Conservation (phyloP, 1,140 invertebrate genomes). For the Agrilus planipennis region DNA sequence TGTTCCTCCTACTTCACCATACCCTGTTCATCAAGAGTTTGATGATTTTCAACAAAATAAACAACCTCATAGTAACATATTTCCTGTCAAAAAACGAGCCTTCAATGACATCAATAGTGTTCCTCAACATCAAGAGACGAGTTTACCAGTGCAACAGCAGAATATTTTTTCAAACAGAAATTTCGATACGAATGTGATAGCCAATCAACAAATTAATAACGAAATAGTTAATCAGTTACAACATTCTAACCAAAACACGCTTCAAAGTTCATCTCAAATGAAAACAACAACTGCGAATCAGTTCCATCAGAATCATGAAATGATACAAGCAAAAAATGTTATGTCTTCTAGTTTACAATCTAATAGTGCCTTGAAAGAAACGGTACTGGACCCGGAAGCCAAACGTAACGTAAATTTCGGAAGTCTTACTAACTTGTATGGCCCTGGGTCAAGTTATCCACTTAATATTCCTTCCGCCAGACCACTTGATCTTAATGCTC, state of each 20-base stretch:
- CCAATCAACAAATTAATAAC: background rate
- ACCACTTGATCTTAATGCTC: conserved; percentile 1
- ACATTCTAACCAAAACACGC: no score
- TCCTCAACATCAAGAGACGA: conserved; percentile 1
- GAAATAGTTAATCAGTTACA: no score
- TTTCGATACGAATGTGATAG: background rate
- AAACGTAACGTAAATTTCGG: background rate
- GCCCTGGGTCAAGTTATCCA: conserved; percentile 4
- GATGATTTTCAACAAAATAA: background rate
- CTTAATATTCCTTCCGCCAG: conserved; percentile 9
- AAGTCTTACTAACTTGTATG: conserved; percentile 2
- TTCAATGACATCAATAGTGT: conserved; percentile 38
- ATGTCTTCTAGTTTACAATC: no score
- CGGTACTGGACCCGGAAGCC: background rate
- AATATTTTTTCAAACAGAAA: conserved; percentile 5
- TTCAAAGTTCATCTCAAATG: no score
- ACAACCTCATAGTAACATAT: conserved; percentile 23
- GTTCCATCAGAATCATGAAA: conserved; percentile 34
- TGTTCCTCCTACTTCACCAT: no score
- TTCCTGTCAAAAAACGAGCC: conserved; percentile 44
- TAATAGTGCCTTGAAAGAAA: no score
- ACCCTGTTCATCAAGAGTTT: no score
- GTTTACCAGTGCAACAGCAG: no score
- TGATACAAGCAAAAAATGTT: no score
- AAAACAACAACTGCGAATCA: background rate